Percentiles rank a stretch among this genome's conserved stretches.
Evolutionary conservation across 2,113 vertebrate species (phyloP).

Genomic region (Raja brachyura): DNA sequence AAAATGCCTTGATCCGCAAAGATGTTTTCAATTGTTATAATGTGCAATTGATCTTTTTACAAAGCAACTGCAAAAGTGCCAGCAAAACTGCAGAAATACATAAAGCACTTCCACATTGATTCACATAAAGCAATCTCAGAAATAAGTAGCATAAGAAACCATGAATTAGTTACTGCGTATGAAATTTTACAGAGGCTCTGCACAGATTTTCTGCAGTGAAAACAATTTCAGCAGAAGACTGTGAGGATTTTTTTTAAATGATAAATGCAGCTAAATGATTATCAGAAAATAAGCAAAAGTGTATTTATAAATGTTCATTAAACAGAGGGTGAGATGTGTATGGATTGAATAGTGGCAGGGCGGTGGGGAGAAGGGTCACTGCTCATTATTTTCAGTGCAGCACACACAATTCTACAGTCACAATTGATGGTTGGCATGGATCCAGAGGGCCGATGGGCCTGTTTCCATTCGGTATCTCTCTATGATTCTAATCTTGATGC

Average conservation of each 20-base stretch:
- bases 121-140: not conserved
- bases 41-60: not conserved
- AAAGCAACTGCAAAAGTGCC: not conserved
- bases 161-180: not conserved
- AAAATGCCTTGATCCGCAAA: not conserved
- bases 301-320: not conserved
- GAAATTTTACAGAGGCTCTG: not conserved
- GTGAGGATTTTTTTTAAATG: not conserved
- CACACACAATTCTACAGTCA: not conserved
- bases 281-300: no score
- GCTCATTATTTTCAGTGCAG: not conserved
- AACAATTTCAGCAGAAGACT: not conserved
- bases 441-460: no score
- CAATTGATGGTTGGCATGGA: no score
- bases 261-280: not conserved
- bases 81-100: constrained; percentile 1
- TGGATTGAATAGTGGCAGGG: no score
- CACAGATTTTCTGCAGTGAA: not conserved
- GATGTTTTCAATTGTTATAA: not conserved
- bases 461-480: no score
- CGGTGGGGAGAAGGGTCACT: not conserved
- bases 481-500: not conserved
- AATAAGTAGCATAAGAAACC: not conserved
- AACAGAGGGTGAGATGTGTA: not conserved
- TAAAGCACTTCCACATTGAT: not conserved